These are phyloP conservation scores for Pristionchus entomophagus DNA, from an alignment of 2,888 invertebrate genomes.

Conservation along the genomic window DNA sequence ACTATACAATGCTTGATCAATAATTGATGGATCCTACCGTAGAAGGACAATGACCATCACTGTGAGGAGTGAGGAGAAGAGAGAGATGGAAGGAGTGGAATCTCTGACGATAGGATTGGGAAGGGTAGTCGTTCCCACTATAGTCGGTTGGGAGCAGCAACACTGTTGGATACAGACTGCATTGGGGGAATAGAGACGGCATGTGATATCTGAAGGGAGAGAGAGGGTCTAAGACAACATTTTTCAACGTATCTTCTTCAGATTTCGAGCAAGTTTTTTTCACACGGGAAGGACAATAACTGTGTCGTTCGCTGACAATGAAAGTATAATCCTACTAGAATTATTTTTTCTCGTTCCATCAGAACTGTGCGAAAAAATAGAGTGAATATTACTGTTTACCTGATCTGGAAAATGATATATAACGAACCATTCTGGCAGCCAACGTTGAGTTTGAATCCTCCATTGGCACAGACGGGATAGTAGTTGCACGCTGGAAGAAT, in stretches of 20 bases:
- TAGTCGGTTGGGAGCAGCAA: constrained; percentile 14
- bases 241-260: no score
- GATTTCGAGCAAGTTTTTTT: no score
- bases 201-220: constrained; percentile 28
- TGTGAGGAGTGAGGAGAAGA: not conserved
- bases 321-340: no score
- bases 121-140: constrained; percentile 12
- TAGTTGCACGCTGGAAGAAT: constrained; percentile 57
- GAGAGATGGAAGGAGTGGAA: not conserved
- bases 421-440: constrained; percentile 52
- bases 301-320: no score
- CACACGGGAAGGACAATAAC: no score
- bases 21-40: not conserved
- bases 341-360: no score
- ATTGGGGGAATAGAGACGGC: not conserved
- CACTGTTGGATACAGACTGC: constrained; percentile 42
- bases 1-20: not conserved
- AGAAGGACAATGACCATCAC: not conserved
- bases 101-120: constrained; percentile 42
- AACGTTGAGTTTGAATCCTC: constrained; percentile 60
- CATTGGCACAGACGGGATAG: constrained; percentile 58
- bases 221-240: not conserved
- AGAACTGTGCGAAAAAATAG: no score
- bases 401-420: no score
- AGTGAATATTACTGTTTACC: no score